Evolutionary conservation across 2,797 vertebrate species (phyloP), one percentile per base, ranked within the genome.

Genomic region (Poeciliopsis turneri): DNA sequence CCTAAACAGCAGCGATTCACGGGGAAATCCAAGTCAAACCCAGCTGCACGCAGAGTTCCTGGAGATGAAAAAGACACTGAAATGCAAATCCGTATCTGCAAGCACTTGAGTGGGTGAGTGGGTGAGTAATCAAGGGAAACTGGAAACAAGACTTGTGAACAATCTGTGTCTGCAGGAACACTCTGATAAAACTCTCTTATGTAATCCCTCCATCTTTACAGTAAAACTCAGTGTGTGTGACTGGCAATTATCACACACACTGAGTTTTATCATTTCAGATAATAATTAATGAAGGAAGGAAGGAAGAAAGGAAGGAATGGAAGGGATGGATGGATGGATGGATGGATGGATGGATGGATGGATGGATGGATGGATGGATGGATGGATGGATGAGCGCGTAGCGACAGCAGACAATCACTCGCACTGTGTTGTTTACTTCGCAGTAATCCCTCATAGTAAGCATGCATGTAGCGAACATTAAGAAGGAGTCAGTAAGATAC

Each of bases 1-100:
- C 90, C 71, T 78, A 77, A 86, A 86, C 82, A 90, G 89, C 86
- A 94, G 79, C 88, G 81, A 86, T 87, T 91, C 87, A 90, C 86
- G 85, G 87, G 41, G 72, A 82, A 94, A 76, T 76, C 90, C 68
- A 45, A 72, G 77, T 84, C 75, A 82, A 89, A 90, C 80, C 74
- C 69, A 88, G 85, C 89, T 87, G 82, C 86, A 78, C 69, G 36
- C 84, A 16, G 74, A 64, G 82, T 78, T 88, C 81, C 78, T 86
- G 69, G 76, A 81, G 86, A 89, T 78, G 86, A 93, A 89, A 86
- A 82, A 82, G 81, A 88, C 82, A 89, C 83, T 76, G 79, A 77
- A 87, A 86, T 70, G 18, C 83, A 87, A 92, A 92, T 93, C 91
- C 76, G 88, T 92, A 90, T 86, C 88, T 89, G 76, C 73, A 28